phyloP scores from a whole-genome alignment of 2,797 vertebrate species.

The Poecilia velifera region DNA sequence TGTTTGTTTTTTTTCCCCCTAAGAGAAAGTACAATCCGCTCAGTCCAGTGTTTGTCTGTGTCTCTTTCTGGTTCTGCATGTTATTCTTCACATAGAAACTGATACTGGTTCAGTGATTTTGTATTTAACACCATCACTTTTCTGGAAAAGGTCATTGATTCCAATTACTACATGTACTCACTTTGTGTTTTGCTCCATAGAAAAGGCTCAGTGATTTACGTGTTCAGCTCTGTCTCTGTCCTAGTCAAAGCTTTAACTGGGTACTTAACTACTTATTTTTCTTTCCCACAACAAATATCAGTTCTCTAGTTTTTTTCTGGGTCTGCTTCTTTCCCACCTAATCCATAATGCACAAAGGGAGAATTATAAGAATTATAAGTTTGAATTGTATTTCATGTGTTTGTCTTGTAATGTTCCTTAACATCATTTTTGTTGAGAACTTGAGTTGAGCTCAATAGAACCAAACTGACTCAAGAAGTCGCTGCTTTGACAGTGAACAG shows the following conservation, averaged over 20 bases:
- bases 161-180: not conserved
- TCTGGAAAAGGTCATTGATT: not conserved
- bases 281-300: not conserved
- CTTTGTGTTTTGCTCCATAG: not conserved
- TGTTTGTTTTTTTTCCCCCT: too few relatives aligned
- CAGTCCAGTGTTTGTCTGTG: not conserved
- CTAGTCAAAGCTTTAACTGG: not conserved
- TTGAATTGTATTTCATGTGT: not conserved
- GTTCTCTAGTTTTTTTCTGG: not conserved
- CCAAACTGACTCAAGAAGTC: not conserved
- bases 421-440: not conserved
- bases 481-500: not conserved
- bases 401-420: not conserved
- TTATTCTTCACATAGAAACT: not conserved
- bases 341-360: not conserved
- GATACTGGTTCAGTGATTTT: not conserved
- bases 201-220: not conserved
- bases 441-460: not conserved
- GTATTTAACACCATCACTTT: not conserved
- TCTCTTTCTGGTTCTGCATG: not conserved
- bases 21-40: not conserved
- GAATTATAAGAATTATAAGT: not conserved
- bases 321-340: not conserved
- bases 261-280: not conserved
- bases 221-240: not conserved